A percentile compares a stretch with the other conserved stretches of the same genome.
These are phyloP conservation scores for Grammomys surdaster DNA, from an alignment of 2,113 vertebrate species.

Conservation along the genomic window DNA sequence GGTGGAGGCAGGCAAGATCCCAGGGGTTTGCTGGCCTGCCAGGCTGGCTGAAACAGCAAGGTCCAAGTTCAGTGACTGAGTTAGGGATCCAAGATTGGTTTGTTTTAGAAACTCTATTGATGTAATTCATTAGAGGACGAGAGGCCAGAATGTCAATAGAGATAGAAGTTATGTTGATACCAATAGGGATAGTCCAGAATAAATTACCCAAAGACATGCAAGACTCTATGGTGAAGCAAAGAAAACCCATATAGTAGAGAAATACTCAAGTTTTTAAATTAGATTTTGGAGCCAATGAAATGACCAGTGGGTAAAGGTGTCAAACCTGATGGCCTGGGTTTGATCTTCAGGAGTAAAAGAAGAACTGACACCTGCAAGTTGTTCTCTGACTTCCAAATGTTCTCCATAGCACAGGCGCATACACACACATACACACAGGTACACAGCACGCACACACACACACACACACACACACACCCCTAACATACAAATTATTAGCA, in stretches of 20 bases:
- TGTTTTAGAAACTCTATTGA: neutral
- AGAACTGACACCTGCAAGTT: neutral
- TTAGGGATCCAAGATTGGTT: neutral
- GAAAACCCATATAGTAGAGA: neutral
- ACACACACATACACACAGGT: neutral
- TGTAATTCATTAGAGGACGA: neutral
- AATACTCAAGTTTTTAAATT: neutral
- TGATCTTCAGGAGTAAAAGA: neutral
- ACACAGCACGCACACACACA: no score
- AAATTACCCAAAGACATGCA: neutral
- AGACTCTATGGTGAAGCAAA: neutral
- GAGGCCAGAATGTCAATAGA: conserved; percentile 1
- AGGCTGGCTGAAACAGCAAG: neutral
- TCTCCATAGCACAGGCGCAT: neutral
- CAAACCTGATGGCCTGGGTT: neutral
- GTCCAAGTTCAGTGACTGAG: no score
- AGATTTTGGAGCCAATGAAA: neutral
- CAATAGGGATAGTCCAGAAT: neutral
- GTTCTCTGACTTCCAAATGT: neutral
- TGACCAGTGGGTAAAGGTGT: neutral
- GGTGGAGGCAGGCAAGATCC: neutral
- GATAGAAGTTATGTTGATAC: neutral
- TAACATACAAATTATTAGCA: neutral
- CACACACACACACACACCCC: neutral
- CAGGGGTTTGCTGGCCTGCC: neutral